A percentile compares a stretch with the other conserved stretches of the same genome.
Conservation (phyloP, 2,797 vertebrate species). For the Echeneis naucrates region DNA sequence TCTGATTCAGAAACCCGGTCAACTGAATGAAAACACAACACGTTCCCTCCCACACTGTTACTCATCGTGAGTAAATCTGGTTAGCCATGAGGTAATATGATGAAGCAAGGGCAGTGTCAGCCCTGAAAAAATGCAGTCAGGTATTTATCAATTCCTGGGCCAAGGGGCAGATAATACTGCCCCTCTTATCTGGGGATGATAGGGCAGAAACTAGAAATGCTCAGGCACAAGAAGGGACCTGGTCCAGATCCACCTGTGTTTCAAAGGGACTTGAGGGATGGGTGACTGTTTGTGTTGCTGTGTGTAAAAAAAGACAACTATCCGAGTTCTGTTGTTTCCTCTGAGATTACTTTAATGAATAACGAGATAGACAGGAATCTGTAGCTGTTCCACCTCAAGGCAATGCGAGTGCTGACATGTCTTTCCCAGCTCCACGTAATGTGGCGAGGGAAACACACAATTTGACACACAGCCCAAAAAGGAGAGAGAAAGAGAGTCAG, state of each 20-base stretch:
- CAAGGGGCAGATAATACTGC: neutral
- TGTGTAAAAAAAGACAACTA: neutral
- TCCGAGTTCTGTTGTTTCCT: neutral
- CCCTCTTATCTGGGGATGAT: slow-evolving; percentile 46
- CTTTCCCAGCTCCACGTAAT: slow-evolving; percentile 60
- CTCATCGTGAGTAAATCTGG: neutral
- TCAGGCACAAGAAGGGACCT: neutral
- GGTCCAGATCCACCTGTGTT: neutral
- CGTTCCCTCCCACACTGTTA: neutral
- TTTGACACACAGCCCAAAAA: neutral
- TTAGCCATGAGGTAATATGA: neutral
- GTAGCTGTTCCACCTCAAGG: slow-evolving; percentile 21
- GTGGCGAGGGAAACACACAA: neutral
- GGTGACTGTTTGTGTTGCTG: neutral
- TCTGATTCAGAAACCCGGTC: neutral
- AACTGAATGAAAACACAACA: neutral
- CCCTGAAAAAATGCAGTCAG: slow-evolving; percentile 22
- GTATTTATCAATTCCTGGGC: neutral
- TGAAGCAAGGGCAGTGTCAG: slow-evolving; percentile 9
- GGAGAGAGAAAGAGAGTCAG: neutral
- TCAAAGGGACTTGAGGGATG: neutral
- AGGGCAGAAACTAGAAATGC: slow-evolving; percentile 2
- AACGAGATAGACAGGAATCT: neutral
- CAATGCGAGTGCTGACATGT: slow-evolving; percentile 58
- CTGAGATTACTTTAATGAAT: neutral